A percentile compares a stretch with the other conserved stretches of the same genome.
phyloP scores from a whole-genome alignment of 1,140 invertebrate genomes.

The Hylaeus anthracinus region DNA sequence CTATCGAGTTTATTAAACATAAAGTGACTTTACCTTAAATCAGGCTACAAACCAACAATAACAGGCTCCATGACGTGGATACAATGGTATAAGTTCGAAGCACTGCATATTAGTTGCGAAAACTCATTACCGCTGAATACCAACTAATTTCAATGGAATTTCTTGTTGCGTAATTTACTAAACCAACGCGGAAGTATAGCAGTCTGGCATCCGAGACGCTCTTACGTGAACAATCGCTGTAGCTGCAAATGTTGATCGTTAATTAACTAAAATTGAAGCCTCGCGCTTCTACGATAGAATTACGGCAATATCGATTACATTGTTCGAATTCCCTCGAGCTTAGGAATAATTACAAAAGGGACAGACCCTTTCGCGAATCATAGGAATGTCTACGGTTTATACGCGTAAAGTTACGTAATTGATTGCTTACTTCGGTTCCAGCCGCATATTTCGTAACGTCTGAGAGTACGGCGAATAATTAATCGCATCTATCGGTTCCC shows the following conservation, averaged over 20 bases:
- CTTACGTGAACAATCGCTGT: background rate
- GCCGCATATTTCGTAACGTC: background rate
- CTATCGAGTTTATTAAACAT: background rate
- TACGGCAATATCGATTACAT: slow-evolving; percentile 34
- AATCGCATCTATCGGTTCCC: background rate
- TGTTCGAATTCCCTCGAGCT: slow-evolving; percentile 15
- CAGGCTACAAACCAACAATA: slow-evolving; percentile 5
- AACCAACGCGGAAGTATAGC: background rate
- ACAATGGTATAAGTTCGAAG: background rate
- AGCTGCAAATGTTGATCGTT: slow-evolving; percentile 31
- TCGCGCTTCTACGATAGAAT: background rate
- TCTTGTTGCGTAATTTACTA: slow-evolving; percentile 51
- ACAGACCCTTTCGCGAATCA: background rate
- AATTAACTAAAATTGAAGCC: slow-evolving; percentile 42
- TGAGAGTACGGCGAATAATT: background rate
- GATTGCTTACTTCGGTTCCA: slow-evolving; percentile 2
- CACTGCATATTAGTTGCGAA: slow-evolving; percentile 48
- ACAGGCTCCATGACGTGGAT: background rate
- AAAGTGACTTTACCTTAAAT: slow-evolving; percentile 6
- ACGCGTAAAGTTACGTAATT: slow-evolving; percentile 20
- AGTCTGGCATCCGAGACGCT: slow-evolving; percentile 4
- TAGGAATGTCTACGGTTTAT: slow-evolving; percentile 37
- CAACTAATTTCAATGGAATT: slow-evolving; percentile 49
- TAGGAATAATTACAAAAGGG: slow-evolving; percentile 30
- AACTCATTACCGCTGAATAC: slow-evolving; percentile 48